phyloP scores from a whole-genome alignment of 2,888 invertebrate species.

The Agrochola lychnidis region DNA sequence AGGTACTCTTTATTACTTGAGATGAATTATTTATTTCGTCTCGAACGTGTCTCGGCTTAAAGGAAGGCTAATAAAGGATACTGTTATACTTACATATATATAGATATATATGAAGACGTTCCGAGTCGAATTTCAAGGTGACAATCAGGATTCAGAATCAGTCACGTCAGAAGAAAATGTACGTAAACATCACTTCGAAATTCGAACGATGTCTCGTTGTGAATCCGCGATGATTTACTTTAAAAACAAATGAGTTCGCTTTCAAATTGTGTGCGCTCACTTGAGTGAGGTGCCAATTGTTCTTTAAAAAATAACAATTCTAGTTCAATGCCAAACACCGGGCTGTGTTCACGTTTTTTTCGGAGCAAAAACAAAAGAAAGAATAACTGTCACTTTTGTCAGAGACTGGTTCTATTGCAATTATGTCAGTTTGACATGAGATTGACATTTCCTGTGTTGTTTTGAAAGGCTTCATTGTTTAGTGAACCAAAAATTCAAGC shows the following conservation, averaged over 20 bases:
- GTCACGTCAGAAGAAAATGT: neutral
- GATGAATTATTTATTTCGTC: slow-evolving; percentile 61
- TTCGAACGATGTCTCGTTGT: slow-evolving; percentile 7
- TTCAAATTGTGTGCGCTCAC: slow-evolving; percentile 1
- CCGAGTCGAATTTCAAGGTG: slow-evolving; percentile 5
- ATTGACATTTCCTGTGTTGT: slow-evolving; percentile 11
- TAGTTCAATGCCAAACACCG: neutral
- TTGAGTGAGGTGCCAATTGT: neutral
- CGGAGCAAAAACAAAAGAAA: slow-evolving; percentile 9
- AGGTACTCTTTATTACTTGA: slow-evolving; percentile 43
- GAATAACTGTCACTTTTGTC: slow-evolving; percentile 15
- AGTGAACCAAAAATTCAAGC: neutral
- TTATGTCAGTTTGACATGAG: neutral
- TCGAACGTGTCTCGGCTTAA: slow-evolving; percentile 48
- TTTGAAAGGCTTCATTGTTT: neutral
- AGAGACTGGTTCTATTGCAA: slow-evolving; percentile 13
- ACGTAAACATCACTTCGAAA: neutral
- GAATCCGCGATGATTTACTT: slow-evolving; percentile 11
- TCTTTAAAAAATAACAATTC: neutral
- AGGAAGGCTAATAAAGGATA: slow-evolving; percentile 34
- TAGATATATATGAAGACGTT: slow-evolving; percentile 1
- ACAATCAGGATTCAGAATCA: slow-evolving; percentile 30
- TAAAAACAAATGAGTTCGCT: no score
- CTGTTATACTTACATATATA: neutral
- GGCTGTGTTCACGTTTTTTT: neutral